phyloP scores from a whole-genome alignment of 2,113 vertebrate genomes.

The Columba janthina region DNA sequence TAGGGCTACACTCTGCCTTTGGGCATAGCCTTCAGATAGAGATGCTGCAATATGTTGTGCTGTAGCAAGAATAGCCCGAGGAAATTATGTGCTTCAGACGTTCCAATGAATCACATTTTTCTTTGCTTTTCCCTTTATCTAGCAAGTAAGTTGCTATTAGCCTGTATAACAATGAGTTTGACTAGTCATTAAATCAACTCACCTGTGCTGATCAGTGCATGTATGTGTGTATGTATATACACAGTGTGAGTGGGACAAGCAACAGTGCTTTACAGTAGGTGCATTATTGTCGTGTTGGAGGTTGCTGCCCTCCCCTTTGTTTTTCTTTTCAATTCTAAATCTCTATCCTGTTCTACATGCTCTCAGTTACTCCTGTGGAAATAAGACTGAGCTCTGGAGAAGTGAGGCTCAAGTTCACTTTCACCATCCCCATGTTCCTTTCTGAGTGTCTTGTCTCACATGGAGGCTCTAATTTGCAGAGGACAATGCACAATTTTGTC shows the following conservation, averaged over 20 bases:
- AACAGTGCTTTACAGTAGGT: not conserved
- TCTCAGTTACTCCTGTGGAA: not conserved
- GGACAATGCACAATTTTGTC: not conserved
- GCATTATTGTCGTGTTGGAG: not conserved
- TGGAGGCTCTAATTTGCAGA: not conserved
- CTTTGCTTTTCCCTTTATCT: not conserved
- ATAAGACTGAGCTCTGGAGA: not conserved
- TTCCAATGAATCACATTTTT: not conserved
- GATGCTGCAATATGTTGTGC: not conserved
- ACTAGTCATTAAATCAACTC: not conserved
- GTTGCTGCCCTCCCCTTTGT: rapidly evolving
- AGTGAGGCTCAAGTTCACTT: not conserved
- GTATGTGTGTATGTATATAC: not conserved
- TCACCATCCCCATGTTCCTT: rapidly evolving
- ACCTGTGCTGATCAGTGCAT: not conserved
- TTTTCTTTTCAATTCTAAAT: not conserved
- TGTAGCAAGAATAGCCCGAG: not conserved
- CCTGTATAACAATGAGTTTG: not conserved
- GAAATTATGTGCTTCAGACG: not conserved
- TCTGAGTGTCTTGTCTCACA: not conserved
- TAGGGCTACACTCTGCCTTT: not conserved
- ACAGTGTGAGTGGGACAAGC: not conserved
- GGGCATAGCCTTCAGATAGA: not conserved
- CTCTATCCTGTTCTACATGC: not conserved
- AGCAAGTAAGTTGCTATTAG: not conserved